Evolutionary conservation across 2,888 invertebrate genomes (phyloP).

Genomic region (Lysandra bellargus): DNA sequence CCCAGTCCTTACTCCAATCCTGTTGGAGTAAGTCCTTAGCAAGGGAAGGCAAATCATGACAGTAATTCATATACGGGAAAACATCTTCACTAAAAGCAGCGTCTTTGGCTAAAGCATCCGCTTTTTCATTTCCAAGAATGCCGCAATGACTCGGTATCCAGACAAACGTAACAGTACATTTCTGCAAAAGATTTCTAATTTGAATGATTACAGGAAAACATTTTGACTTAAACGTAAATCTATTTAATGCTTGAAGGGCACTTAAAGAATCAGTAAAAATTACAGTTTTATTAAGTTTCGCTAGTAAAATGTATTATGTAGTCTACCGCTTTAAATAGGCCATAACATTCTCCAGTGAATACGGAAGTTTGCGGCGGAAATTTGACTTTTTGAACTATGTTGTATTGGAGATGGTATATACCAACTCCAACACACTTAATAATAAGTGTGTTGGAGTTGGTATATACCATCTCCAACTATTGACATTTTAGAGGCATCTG

Average conservation of each 20-base stretch:
- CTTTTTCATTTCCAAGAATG: too few relatives aligned
- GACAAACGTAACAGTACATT: too few relatives aligned
- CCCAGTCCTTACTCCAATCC: too few relatives aligned
- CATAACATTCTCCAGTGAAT: neutral
- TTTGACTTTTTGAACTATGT: neutral
- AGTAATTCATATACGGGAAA: too few relatives aligned
- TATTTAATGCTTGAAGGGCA: neutral
- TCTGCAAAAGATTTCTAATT: too few relatives aligned
- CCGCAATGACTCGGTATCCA: too few relatives aligned
- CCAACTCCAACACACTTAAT: neutral
- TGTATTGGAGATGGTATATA: neutral
- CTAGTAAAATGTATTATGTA: constrained; percentile 8
- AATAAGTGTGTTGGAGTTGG: too few relatives aligned
- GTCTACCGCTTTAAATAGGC: neutral
- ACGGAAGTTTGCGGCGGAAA: neutral
- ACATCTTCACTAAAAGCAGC: too few relatives aligned
- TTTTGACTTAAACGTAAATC: neutral
- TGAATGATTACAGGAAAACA: neutral
- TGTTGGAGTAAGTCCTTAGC: too few relatives aligned
- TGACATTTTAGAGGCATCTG: neutral
- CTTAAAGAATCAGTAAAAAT: neutral
- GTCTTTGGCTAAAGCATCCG: too few relatives aligned
- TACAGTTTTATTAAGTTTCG: neutral
- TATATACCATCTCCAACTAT: neutral
- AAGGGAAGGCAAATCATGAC: too few relatives aligned